These are phyloP conservation scores for Leptopilina boulardi DNA, from an alignment of 1,140 invertebrate species.

Conservation along the genomic window DNA sequence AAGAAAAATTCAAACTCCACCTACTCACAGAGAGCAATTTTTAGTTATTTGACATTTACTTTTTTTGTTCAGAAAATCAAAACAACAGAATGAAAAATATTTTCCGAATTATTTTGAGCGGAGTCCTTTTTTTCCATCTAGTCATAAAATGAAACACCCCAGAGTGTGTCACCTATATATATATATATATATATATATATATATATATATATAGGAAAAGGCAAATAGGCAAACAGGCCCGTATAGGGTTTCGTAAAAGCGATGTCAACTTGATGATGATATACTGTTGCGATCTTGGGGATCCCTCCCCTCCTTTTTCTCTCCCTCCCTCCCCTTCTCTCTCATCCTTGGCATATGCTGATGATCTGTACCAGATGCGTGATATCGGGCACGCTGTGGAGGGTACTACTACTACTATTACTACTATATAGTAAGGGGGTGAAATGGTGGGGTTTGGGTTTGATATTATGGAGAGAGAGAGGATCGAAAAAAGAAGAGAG, in stretches of 20 bases:
- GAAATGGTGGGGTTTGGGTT: neutral
- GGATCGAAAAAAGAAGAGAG: neutral
- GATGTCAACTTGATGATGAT: constrained; percentile 74
- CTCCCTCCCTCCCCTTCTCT: constrained; percentile 50
- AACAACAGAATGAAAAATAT: no score
- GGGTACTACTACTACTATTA: neutral
- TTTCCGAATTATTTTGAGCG: no score
- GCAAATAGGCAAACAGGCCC: constrained; percentile 45
- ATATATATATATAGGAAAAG: no score
- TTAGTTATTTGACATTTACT: no score
- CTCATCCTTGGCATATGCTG: constrained; percentile 41
- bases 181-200: neutral
- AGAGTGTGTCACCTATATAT: constrained; percentile 31
- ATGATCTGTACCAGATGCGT: constrained; percentile 46
- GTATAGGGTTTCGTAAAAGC: constrained; percentile 47
- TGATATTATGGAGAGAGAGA: neutral
- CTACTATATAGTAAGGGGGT: neutral
- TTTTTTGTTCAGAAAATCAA: no score
- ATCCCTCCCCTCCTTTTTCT: constrained; percentile 55
- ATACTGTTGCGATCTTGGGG: constrained; percentile 67
- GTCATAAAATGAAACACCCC: neutral
- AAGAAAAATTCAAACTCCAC: no score
- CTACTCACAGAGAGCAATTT: no score
- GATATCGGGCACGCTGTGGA: constrained; percentile 27
- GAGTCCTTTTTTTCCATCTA: neutral